A percentile compares a stretch with the other conserved stretches of the same genome.
phyloP scores from a whole-genome alignment of 2,113 vertebrate genomes.

The Ceuthmochares aereus region DNA sequence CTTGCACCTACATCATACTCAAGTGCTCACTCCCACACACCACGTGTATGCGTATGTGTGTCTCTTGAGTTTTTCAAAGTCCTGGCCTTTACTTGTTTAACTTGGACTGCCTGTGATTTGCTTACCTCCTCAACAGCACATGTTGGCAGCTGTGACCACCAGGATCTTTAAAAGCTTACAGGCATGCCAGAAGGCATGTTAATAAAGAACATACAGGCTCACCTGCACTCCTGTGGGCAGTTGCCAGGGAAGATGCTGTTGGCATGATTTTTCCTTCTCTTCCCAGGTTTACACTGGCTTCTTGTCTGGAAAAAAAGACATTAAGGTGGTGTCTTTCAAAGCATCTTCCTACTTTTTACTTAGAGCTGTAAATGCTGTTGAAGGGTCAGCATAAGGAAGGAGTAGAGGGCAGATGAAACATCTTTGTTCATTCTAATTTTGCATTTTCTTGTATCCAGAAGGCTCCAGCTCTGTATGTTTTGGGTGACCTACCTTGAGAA shows the following conservation, averaged over 20 bases:
- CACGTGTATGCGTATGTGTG: fast-evolving
- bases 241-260: not conserved
- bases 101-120: not conserved
- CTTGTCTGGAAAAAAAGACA: not conserved
- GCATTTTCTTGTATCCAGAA: not conserved
- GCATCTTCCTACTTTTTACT: not conserved
- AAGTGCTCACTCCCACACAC: not conserved
- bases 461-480: not conserved
- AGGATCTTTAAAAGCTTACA: not conserved
- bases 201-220: not conserved
- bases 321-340: not conserved
- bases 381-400: not conserved
- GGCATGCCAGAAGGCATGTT: not conserved
- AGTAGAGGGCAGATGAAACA: not conserved
- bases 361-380: not conserved
- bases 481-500: not conserved
- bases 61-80: not conserved
- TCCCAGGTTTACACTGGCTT: not conserved
- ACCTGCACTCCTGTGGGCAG: not conserved
- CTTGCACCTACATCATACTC: not conserved
- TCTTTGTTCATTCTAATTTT: not conserved
- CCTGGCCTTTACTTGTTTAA: constrained; percentile 7
- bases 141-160: not conserved
- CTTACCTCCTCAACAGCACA: not conserved
- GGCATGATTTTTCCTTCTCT: not conserved